These are phyloP conservation scores for Sinocyclocheilus anshuiensis DNA, from an alignment of 2,113 vertebrate genomes.

Conservation along the genomic window DNA sequence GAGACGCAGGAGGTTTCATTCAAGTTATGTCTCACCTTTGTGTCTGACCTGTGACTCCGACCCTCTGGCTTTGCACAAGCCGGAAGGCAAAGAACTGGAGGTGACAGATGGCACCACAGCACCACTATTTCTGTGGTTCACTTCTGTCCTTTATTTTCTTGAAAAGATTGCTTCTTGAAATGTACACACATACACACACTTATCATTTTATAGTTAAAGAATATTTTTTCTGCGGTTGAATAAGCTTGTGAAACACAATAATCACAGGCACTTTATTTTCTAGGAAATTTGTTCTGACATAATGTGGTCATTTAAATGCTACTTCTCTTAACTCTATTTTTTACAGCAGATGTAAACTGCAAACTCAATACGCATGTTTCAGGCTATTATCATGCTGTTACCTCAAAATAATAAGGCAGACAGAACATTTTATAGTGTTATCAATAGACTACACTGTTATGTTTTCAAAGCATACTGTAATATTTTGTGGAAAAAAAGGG, in stretches of 20 bases:
- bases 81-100: conserved; percentile 30
- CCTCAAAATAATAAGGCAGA: conserved; percentile 15
- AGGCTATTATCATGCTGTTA: background rate
- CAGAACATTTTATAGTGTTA: conserved; percentile 5
- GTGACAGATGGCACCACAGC: conserved; percentile 1
- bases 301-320: conserved; percentile 25
- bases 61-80: conserved; percentile 22
- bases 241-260: conserved; percentile 24
- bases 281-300: conserved; percentile 26
- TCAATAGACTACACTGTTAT: background rate
- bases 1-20: conserved; percentile 34
- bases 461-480: background rate
- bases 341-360: conserved; percentile 1
- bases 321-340: background rate
- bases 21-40: conserved; percentile 21
- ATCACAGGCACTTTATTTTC: conserved; percentile 22
- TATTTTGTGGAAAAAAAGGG: background rate
- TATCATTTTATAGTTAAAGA: background rate
- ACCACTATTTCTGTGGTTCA: background rate
- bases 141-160: background rate
- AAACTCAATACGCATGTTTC: background rate
- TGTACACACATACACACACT: background rate
- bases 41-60: conserved; percentile 20
- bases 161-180: conserved; percentile 25
- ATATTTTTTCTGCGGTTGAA: conserved; percentile 1